These are phyloP conservation scores for Myocastor coypus DNA, from an alignment of 2,113 vertebrate species.

Conservation along the genomic window DNA sequence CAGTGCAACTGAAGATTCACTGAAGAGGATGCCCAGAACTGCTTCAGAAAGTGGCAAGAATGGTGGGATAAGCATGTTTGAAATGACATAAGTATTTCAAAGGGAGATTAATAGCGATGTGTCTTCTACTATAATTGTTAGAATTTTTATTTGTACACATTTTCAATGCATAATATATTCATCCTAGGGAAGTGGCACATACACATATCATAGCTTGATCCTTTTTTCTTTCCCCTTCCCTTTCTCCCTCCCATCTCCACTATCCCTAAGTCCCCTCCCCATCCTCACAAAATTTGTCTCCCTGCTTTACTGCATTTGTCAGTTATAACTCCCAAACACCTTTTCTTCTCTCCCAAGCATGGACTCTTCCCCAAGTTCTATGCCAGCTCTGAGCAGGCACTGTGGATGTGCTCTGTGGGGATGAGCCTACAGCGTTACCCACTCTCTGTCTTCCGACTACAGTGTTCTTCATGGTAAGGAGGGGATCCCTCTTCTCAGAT, in stretches of 20 bases:
- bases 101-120: no score
- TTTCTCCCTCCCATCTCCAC: not conserved
- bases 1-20: not conserved
- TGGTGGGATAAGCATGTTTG: not conserved
- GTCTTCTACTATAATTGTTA: not conserved
- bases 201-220: not conserved
- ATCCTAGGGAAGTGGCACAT: not conserved
- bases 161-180: not conserved
- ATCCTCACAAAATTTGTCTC: not conserved
- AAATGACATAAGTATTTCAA: not conserved
- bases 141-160: not conserved
- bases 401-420: no score
- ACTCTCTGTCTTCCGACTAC: not conserved
- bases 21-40: not conserved
- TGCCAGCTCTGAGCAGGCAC: not conserved
- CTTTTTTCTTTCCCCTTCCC: no score
- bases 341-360: not conserved
- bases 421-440: accelerated
- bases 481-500: not conserved
- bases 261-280: not conserved
- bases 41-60: not conserved
- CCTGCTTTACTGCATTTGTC: not conserved
- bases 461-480: accelerated
- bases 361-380: not conserved
- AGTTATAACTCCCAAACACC: not conserved